These are phyloP conservation scores for Brienomyrus brachyistius DNA, from an alignment of 2,113 vertebrate species.

Conservation along the genomic window DNA sequence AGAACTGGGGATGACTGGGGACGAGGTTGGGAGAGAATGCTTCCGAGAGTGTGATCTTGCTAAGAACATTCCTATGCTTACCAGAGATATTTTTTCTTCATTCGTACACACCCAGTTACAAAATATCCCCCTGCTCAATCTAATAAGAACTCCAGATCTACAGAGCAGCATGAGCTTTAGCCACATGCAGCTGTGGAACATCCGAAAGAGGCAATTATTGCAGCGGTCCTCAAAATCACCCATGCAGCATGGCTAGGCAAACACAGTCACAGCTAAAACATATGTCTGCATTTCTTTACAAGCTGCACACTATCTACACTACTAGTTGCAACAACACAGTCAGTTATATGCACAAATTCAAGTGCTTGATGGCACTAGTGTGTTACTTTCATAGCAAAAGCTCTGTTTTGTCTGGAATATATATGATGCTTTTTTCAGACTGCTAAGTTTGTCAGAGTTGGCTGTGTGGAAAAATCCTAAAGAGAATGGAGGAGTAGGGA, in stretches of 20 bases:
- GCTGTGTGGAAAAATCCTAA: background rate
- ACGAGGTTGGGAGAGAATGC: constrained; percentile 17
- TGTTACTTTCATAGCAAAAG: background rate
- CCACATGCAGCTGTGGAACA: constrained; percentile 47
- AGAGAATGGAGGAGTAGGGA: background rate
- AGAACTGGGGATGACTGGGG: constrained; percentile 10
- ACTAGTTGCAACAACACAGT: background rate
- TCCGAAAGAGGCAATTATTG: constrained; percentile 48
- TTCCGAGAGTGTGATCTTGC: constrained; percentile 52
- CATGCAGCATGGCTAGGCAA: background rate
- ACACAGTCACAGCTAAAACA: background rate
- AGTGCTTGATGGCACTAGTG: background rate
- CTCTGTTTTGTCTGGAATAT: background rate
- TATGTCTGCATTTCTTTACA: background rate
- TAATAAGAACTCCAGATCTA: constrained; percentile 32
- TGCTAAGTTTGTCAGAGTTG: background rate
- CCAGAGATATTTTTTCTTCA: constrained; percentile 55
- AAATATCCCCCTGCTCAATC: constrained; percentile 34
- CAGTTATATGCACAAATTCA: background rate
- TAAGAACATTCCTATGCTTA: constrained; percentile 51
- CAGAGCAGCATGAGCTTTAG: constrained; percentile 41
- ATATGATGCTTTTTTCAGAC: background rate
- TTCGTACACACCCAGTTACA: constrained; percentile 52
- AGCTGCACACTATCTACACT: constrained; percentile 34
- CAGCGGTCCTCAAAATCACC: constrained; percentile 25